These are phyloP conservation scores for Setophaga petechia DNA, from an alignment of 2,113 vertebrate genomes.

Conservation along the genomic window DNA sequence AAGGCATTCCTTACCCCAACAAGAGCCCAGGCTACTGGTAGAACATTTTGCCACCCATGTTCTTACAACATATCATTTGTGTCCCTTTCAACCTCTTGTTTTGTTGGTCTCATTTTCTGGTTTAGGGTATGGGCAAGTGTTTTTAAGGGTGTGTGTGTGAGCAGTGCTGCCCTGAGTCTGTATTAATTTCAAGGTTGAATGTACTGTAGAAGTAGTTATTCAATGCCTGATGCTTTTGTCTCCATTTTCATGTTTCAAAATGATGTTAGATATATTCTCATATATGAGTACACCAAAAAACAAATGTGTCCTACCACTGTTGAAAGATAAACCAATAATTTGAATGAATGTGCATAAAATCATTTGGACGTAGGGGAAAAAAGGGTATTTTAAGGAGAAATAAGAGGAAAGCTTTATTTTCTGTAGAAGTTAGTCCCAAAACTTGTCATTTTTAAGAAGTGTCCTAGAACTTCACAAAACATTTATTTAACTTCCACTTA, in stretches of 20 bases:
- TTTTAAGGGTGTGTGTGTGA: neutral
- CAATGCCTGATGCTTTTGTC: neutral
- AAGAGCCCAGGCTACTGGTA: neutral
- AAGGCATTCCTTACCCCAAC: neutral
- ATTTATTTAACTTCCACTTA: neutral
- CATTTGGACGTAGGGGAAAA: neutral
- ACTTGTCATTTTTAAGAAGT: neutral
- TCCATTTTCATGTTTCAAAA: neutral
- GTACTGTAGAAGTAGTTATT: neutral
- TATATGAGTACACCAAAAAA: neutral
- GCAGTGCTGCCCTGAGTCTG: neutral
- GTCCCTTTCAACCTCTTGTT: neutral
- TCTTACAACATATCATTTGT: rapidly evolving
- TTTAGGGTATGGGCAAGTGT: neutral
- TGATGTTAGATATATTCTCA: neutral
- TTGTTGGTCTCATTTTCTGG: neutral
- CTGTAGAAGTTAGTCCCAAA: neutral
- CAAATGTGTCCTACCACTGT: neutral
- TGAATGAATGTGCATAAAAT: neutral
- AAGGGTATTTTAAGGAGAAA: neutral
- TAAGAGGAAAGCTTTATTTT: neutral
- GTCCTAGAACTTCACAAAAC: neutral
- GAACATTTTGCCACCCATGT: neutral
- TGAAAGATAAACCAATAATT: neutral
- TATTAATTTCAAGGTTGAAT: neutral